Evolutionary conservation across 2,113 vertebrate genomes (phyloP), one percentile per base, ranked within the genome.

Genomic region (Atractosteus spatula): DNA sequence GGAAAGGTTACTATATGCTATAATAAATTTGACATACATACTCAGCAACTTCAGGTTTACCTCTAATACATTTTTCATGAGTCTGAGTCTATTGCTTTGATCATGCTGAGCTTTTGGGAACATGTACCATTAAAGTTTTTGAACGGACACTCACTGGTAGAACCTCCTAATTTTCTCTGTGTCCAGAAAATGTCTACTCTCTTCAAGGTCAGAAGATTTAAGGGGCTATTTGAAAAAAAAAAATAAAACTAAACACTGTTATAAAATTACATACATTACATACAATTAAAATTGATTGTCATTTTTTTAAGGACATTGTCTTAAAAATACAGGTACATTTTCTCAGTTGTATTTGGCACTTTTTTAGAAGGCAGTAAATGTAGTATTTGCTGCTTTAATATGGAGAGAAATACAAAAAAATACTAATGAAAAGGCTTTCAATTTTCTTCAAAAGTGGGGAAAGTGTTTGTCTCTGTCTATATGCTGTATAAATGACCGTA

Each of bases 161-260:
- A 59, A 59, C 0, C 12, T 66, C 29, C 41, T 64, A 62, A 43
- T 72, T 72, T 56, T 45, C 45, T 65, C 10, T 72, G 62, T 66
- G 70, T 65, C 61, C 64, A 54, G 62, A 13, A 59, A 59, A 14
- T 7, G 56, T 59, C 56, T 59, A 45, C 47, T 64, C 16, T 16
- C 41, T 61, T 10, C 70, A 64, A 55, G 61, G 17, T 55, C 45
- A 55, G 13, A 71, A 43, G 8, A 10, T 55, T 42, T 61, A 14
- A 71, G 17, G 41, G 44, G 42, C 41, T 70, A 62, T 57, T 45
- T 71, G 69, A 41, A 44, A n/a, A 44, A 29, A n/a, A n/a, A n/a
- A 41, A 62, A 62, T 71, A 71, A 71, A 43, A 62, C 5, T 41
- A 17, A 41, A 17, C 41, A 44, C 56, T 63, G 70, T n/a, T 44